Evolutionary conservation across 1,140 invertebrate genomes (phyloP), one percentile per base, ranked within the genome.

Genomic region (Sycobia sp.): DNA sequence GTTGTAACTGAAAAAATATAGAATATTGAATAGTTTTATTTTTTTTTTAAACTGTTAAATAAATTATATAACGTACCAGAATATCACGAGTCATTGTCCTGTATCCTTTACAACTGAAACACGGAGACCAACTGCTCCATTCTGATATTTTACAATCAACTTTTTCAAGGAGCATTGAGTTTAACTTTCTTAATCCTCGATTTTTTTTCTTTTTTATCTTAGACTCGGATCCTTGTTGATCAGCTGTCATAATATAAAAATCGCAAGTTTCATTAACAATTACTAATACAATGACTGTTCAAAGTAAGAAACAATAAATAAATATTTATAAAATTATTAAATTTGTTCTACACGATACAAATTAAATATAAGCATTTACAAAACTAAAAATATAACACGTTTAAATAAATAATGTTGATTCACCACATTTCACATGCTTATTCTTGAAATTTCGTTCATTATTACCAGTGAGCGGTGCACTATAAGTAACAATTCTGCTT

Each of bases 51-150:
- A 32, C 11, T 32, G 29, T 32, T 32, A 7, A 13, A 32, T 1
- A 36, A 49, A 54, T 14, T 32, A 46, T 20, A 16, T 39, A 68
- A 7, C 67, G 68, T 76, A 84, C 82, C 67, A 76, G 20, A 64
- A 84, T 77, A 47, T 76, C 67, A n/a, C 85, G 79, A 2, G 67
- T 81, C 34, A 77, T 84, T 5, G 71, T 63, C 44, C 79, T 82
- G 13, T 79, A 76, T 29, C 82, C 88, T 11, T 85, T 86, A 69
- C 90, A 92, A 34, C 80, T 84, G n/a, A 81, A 82, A 70, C 90
- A 92, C 0, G 78, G 72, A 16, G 84, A 78, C 82, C 87, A 88
- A 7, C 81, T 70, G 25, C 77, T 75, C 90, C 90, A 91, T 9
- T 84, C 79, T 2, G 86, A 83, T 9, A 88, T 76, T 50, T 82